These are phyloP conservation scores for Cyclura pinguis DNA, from an alignment of 2,797 vertebrate species.

Conservation along the genomic window DNA sequence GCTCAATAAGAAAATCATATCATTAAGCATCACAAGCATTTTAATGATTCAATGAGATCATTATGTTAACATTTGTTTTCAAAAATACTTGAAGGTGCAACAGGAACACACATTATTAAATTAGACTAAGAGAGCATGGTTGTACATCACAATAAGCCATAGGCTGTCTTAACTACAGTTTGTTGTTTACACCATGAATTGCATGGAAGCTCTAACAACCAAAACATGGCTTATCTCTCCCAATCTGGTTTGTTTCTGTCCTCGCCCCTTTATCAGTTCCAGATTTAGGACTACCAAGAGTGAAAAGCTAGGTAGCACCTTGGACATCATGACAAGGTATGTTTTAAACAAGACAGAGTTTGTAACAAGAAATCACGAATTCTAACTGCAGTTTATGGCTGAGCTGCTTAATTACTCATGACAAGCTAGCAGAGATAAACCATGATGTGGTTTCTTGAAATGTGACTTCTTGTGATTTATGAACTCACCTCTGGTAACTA, in stretches of 20 bases:
- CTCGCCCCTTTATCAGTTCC: neutral
- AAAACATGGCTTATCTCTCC: neutral
- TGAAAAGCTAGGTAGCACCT: neutral
- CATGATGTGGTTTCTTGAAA: neutral
- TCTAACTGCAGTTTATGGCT: neutral
- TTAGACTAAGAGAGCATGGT: neutral
- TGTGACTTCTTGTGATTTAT: neutral
- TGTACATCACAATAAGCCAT: neutral
- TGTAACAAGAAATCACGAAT: neutral
- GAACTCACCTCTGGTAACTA: neutral
- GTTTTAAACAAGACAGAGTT: neutral
- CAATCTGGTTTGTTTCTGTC: neutral
- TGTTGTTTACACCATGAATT: neutral
- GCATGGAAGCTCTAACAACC: neutral
- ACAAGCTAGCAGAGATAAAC: neutral
- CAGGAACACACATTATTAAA: constrained; percentile 44
- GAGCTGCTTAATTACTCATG: neutral
- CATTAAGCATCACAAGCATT: constrained; percentile 64
- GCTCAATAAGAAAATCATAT: constrained; percentile 70
- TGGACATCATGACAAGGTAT: neutral
- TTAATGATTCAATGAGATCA: constrained; percentile 40
- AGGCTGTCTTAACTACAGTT: neutral
- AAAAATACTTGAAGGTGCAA: constrained; percentile 37
- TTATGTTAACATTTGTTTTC: constrained; percentile 43
- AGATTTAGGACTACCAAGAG: neutral